Conservation (phyloP, 2,888 invertebrate genomes). For the Lottia scabra region DNA sequence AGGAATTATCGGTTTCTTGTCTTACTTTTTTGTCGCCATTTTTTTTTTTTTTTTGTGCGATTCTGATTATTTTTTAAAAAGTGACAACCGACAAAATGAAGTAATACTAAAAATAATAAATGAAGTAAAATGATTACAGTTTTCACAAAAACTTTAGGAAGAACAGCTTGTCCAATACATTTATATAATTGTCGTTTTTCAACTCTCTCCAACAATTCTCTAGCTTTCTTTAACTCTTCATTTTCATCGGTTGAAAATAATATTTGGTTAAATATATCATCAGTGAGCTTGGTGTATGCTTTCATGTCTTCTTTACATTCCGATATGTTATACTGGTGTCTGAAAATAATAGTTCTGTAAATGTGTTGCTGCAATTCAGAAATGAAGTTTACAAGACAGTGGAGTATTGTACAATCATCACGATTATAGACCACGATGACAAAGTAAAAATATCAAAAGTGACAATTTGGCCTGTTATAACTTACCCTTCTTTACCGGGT, state of each 20-base stretch:
- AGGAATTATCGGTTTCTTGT: too few species aligned
- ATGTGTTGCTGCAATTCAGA: too few species aligned
- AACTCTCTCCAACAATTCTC: conserved; percentile 33
- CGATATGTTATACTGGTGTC: conserved; percentile 27
- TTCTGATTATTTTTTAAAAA: too few species aligned
- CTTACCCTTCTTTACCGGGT: conserved; percentile 43
- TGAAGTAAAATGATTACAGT: not conserved
- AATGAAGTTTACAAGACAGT: too few species aligned
- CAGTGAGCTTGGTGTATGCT: conserved; percentile 45
- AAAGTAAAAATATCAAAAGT: too few species aligned
- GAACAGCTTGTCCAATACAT: conserved; percentile 20
- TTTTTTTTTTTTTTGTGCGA: too few species aligned
- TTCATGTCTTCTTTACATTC: conserved; percentile 44
- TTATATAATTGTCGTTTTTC: conserved; percentile 37
- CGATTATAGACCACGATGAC: too few species aligned
- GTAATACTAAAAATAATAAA: too few species aligned
- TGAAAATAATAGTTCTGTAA: not conserved
- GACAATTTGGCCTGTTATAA: not conserved
- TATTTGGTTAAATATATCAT: conserved; percentile 37
- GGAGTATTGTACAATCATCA: too few species aligned
- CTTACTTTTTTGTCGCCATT: too few species aligned
- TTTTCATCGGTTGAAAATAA: conserved; percentile 23
- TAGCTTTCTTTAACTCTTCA: conserved; percentile 26
- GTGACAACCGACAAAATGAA: too few species aligned
- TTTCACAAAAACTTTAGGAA: conserved; percentile 11